Conservation (phyloP, 2,797 vertebrate genomes). For the Orestias chungarensis region DNA sequence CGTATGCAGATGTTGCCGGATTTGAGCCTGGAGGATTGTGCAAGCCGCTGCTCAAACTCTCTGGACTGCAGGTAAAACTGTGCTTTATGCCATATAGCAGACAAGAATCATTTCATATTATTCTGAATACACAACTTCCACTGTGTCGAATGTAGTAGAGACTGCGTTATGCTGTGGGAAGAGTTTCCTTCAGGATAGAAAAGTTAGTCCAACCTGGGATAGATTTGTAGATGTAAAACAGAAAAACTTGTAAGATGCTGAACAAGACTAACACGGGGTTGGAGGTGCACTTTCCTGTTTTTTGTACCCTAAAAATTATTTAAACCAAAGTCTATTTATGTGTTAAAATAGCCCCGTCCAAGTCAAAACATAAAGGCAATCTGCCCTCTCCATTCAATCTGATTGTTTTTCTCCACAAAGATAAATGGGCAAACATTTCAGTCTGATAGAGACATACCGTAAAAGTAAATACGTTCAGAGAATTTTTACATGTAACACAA, state of each 20-base stretch:
- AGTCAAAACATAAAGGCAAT: neutral
- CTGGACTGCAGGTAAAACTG: conserved; percentile 84
- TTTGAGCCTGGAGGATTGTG: conserved; percentile 85
- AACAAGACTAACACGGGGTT: neutral
- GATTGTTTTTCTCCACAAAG: neutral
- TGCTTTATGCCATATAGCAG: neutral
- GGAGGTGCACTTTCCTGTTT: neutral
- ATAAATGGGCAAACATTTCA: neutral
- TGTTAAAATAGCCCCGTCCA: neutral
- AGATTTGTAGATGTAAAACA: no score
- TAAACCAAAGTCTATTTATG: neutral
- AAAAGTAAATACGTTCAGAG: neutral
- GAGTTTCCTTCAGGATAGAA: neutral
- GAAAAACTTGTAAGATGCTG: neutral
- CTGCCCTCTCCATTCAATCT: neutral
- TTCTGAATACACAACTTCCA: neutral
- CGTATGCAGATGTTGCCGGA: conserved; percentile 56
- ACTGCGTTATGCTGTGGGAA: neutral
- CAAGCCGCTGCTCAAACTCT: conserved; percentile 79
- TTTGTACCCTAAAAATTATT: neutral
- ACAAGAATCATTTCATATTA: neutral
- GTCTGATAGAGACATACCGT: neutral
- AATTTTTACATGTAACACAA: neutral
- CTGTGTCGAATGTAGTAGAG: neutral
- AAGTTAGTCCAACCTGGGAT: no score